Conservation (phyloP, 1,140 invertebrate species). For the Drosophila ficusphila region DNA sequence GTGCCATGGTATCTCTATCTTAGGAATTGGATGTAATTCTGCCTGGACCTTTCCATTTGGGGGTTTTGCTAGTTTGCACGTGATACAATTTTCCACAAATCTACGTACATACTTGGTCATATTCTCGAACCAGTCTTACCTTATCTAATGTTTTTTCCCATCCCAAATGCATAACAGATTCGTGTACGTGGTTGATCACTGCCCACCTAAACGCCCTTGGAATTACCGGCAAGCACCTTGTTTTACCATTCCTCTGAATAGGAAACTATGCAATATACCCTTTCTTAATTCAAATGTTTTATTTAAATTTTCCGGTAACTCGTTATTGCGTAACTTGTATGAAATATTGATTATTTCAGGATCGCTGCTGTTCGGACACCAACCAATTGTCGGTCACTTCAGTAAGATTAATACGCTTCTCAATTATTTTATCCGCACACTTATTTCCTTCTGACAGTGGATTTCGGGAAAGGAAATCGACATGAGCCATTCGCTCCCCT, state of each 20-base stretch:
- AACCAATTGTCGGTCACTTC: not conserved
- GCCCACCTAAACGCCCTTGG: not conserved
- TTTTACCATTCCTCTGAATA: constrained; percentile 2
- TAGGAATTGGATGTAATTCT: constrained; percentile 2
- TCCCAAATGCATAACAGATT: constrained; percentile 5
- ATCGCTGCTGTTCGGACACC: not conserved
- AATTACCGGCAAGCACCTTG: not conserved
- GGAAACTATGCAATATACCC: not conserved
- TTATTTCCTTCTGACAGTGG: too few relatives aligned
- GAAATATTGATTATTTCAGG: too few relatives aligned
- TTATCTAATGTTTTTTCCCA: too few relatives aligned
- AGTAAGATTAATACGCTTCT: too few relatives aligned
- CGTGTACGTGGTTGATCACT: not conserved
- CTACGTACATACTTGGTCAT: too few relatives aligned
- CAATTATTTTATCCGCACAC: not conserved
- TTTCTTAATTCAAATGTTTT: not conserved
- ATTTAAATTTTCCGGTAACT: not conserved
- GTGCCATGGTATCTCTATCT: too few relatives aligned
- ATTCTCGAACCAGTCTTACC: too few relatives aligned
- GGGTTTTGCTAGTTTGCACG: constrained; percentile 1
- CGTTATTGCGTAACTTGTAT: too few relatives aligned
- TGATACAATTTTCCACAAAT: not conserved
- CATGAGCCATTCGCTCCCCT: not conserved
- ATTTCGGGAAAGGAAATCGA: not conserved
- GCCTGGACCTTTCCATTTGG: constrained; percentile 3